A percentile compares a stretch with the other conserved stretches of the same genome.
phyloP scores from a whole-genome alignment of 2,797 vertebrate genomes.

The Lindbergichthys nudifrons region DNA sequence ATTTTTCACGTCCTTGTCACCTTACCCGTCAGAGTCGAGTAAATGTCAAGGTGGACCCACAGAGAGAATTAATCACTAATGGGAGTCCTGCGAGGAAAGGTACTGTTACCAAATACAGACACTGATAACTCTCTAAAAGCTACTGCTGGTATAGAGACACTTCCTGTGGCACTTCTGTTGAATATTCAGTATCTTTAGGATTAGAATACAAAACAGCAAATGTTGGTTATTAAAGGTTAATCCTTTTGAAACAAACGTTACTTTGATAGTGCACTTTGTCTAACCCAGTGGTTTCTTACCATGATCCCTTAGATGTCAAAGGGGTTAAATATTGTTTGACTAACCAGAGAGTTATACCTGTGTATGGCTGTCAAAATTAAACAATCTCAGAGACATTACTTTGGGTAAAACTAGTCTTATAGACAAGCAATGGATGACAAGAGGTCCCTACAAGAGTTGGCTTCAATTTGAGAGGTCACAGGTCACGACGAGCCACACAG shows the following conservation, averaged over 20 bases:
- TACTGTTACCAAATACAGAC: not conserved
- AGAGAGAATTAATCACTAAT: slow-evolving; percentile 27
- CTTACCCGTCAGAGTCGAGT: slow-evolving; percentile 31
- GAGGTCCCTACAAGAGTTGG: not conserved
- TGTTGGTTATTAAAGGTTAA: not conserved
- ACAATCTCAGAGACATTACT: not conserved
- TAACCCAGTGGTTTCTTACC: no score
- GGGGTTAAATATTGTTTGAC: not conserved
- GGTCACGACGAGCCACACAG: not conserved
- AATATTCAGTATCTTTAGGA: not conserved
- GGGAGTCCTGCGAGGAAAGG: not conserved
- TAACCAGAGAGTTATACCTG: not conserved
- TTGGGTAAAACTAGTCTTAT: not conserved
- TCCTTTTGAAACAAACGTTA: not conserved
- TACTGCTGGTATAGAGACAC: not conserved
- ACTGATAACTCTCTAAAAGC: not conserved
- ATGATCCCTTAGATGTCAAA: not conserved
- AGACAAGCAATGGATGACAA: not conserved
- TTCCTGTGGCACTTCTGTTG: not conserved
- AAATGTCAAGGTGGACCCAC: slow-evolving; percentile 49
- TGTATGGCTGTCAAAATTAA: not conserved
- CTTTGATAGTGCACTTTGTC: not conserved
- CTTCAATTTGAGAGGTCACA: not conserved
- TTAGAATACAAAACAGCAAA: not conserved
- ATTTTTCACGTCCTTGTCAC: slow-evolving; percentile 47